phyloP scores from a whole-genome alignment of 2,888 invertebrate genomes.

The Cataglyphis albicans region DNA sequence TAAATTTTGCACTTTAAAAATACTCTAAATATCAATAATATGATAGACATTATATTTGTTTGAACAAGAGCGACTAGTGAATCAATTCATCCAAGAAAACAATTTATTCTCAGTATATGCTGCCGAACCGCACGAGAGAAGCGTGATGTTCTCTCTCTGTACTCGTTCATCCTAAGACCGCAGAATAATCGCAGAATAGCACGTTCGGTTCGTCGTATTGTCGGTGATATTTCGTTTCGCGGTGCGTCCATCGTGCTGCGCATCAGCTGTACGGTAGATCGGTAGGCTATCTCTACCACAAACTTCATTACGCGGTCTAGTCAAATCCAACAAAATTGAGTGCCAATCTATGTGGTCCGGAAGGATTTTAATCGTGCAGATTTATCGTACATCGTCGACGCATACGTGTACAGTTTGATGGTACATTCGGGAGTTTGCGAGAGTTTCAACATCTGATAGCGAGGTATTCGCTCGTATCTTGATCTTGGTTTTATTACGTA shows the following conservation, averaged over 20 bases:
- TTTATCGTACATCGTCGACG: conserved; percentile 25
- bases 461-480: not conserved
- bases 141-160: not conserved
- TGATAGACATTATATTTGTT: not conserved
- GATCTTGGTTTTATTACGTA: conserved; percentile 16
- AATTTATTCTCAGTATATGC: not conserved
- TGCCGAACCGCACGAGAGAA: not conserved
- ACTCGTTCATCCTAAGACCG: conserved; percentile 4
- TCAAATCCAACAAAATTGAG: conserved; percentile 56
- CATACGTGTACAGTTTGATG: conserved; percentile 27
- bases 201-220: conserved; percentile 21
- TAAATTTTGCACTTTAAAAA: not conserved
- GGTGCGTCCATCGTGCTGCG: conserved; percentile 31
- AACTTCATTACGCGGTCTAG: conserved; percentile 62
- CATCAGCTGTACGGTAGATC: conserved; percentile 39
- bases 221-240: conserved; percentile 49
- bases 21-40: not conserved
- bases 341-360: conserved; percentile 45
- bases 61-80: not conserved
- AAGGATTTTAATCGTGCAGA: conserved; percentile 50
- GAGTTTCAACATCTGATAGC: conserved; percentile 25
- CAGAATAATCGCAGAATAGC: conserved; percentile 31
- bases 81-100: not conserved
- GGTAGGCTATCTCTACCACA: conserved; percentile 35
- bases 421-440: conserved; percentile 27